phyloP scores from a whole-genome alignment of 1,140 invertebrate species.

The Drosophila gunungcola region DNA sequence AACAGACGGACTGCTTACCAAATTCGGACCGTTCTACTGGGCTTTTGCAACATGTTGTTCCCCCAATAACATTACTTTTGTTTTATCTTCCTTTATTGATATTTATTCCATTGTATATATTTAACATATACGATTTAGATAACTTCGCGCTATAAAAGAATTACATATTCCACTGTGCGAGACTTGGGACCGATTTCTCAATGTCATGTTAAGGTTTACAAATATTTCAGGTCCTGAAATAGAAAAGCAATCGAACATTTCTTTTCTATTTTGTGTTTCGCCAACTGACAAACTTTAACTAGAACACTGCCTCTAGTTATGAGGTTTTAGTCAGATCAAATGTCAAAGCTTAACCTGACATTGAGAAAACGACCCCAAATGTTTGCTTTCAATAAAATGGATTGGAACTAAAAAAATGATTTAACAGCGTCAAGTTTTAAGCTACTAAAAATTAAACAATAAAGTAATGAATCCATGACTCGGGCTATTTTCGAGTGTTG shows the following conservation, averaged over 20 bases:
- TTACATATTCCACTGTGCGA: slow-evolving; percentile 7
- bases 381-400: not conserved
- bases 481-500: not conserved
- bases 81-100: slow-evolving; percentile 39
- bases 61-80: slow-evolving; percentile 13
- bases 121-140: slow-evolving; percentile 40
- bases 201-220: too few species aligned
- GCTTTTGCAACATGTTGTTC: not conserved
- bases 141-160: slow-evolving; percentile 16
- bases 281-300: too few species aligned
- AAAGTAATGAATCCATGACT: not conserved
- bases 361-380: too few species aligned
- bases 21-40: not conserved
- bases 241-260: too few species aligned
- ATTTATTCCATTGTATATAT: slow-evolving; percentile 33
- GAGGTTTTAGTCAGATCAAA: too few species aligned
- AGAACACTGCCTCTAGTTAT: too few species aligned
- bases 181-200: not conserved
- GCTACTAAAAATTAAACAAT: not conserved
- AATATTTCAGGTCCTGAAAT: too few species aligned
- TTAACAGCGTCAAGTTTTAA: not conserved
- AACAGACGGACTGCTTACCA: not conserved
- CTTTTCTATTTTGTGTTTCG: too few species aligned
- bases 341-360: too few species aligned
- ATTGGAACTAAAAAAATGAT: not conserved